Evolutionary conservation across 2,888 invertebrate species (phyloP).

Genomic region (Patella ulyssiponensis): DNA sequence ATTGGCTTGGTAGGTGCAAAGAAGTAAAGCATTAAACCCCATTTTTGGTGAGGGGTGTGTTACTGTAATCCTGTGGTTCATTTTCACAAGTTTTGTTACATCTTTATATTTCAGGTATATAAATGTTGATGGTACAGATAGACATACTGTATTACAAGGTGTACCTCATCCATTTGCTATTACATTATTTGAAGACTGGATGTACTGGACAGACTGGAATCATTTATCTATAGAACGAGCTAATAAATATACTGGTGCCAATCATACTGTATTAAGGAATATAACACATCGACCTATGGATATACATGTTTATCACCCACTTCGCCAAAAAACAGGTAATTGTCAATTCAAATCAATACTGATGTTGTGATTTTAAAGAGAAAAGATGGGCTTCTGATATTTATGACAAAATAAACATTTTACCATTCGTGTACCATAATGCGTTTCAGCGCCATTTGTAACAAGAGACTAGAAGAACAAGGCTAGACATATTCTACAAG

Average conservation of each 20-base stretch:
- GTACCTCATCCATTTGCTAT: constrained; percentile 90
- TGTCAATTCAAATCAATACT: not conserved
- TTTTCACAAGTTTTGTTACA: not conserved
- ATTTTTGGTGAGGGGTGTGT: not conserved
- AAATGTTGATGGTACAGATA: constrained; percentile 86
- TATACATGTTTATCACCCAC: constrained; percentile 90
- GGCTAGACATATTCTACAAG: no score
- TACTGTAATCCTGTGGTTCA: no score
- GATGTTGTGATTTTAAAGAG: no score
- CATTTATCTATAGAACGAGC: constrained; percentile 92
- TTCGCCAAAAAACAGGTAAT: constrained; percentile 80
- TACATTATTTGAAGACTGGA: constrained; percentile 75
- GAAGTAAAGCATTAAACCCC: no score
- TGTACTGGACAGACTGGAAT: constrained; percentile 99
- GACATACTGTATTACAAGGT: constrained; percentile 83
- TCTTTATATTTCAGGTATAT: constrained; percentile 73
- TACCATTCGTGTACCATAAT: no score
- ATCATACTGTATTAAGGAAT: constrained; percentile 84
- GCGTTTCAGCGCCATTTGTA: no score
- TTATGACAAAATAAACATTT: no score
- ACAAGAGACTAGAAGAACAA: no score
- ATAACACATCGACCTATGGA: constrained; percentile 96
- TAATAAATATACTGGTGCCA: constrained; percentile 84
- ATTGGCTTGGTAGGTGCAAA: no score
- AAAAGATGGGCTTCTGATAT: no score